Conservation (phyloP, 2,888 invertebrate genomes). For the Platycheirus albimanus region DNA sequence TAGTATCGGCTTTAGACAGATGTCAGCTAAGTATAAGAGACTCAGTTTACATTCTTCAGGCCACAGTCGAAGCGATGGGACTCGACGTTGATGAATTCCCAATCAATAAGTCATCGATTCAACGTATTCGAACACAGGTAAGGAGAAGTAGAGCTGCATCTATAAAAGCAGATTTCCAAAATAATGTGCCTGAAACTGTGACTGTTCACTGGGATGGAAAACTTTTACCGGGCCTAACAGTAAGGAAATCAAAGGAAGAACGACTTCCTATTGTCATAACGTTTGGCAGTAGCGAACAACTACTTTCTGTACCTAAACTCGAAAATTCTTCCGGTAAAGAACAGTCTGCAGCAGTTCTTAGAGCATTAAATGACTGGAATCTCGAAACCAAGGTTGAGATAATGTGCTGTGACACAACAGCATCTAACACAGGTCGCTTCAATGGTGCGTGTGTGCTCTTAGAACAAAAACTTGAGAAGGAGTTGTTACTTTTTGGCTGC, state of each 20-base stretch:
- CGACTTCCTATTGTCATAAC: conserved; percentile 79
- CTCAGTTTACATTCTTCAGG: background rate
- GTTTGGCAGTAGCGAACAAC: conserved; percentile 74
- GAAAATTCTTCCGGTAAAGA: conserved; percentile 61
- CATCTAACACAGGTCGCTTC: conserved; percentile 75
- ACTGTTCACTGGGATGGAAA: conserved; percentile 76
- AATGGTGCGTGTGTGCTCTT: conserved; percentile 76
- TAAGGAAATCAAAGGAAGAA: conserved; percentile 76
- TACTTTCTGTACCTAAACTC: conserved; percentile 25
- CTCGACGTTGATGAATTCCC: background rate
- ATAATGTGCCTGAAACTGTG: conserved; percentile 76
- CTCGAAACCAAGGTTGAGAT: conserved; percentile 70
- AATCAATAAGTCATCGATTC: conserved; percentile 74
- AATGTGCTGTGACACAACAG: conserved; percentile 74
- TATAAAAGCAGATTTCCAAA: conserved; percentile 78
- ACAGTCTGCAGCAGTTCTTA: conserved; percentile 75
- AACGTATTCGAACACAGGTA: conserved; percentile 74
- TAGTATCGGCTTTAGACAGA: background rate
- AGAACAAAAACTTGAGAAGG: conserved; percentile 49
- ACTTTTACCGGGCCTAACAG: no score
- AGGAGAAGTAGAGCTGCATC: conserved; percentile 71
- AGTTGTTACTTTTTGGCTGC: conserved; percentile 49
- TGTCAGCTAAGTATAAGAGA: background rate
- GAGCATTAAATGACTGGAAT: conserved; percentile 65
- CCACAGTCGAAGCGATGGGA: background rate